Evolutionary conservation across 2,797 vertebrate genomes (phyloP).

Genomic region (Clamator glandarius): DNA sequence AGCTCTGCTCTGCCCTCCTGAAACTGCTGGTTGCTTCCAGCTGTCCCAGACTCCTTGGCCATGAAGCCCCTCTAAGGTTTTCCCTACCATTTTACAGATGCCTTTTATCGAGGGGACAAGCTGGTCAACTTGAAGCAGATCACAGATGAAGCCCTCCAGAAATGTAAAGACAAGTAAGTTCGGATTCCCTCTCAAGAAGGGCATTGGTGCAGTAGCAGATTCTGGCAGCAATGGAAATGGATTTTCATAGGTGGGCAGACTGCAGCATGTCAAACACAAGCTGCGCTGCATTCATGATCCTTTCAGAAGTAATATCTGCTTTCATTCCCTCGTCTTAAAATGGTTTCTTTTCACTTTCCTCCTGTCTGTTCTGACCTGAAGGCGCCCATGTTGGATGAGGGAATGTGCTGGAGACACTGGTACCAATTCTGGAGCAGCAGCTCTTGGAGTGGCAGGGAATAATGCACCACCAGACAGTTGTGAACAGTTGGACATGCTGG

Average conservation of each 20-base stretch:
- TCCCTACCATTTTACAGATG: slow-evolving; percentile 81
- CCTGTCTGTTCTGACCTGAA: not conserved
- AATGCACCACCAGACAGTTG: too few species aligned
- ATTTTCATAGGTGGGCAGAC: not conserved
- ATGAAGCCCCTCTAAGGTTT: not conserved
- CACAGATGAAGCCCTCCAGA: slow-evolving; percentile 91
- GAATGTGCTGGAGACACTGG: not conserved
- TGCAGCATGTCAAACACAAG: not conserved
- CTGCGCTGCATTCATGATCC: not conserved
- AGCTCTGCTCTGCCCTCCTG: not conserved
- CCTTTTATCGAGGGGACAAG: slow-evolving; percentile 96
- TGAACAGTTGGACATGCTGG: not conserved
- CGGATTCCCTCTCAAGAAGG: not conserved
- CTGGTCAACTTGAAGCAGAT: slow-evolving; percentile 94
- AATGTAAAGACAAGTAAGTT: slow-evolving; percentile 92
- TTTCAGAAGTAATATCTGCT: not conserved
- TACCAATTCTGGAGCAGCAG: not conserved
- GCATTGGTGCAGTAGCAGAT: too few species aligned
- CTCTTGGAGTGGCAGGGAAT: not conserved
- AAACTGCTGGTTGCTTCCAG: not conserved
- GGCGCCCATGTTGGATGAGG: not conserved
- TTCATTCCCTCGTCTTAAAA: not conserved
- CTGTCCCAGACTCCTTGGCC: not conserved
- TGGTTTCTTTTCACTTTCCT: not conserved
- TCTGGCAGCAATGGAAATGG: not conserved